Evolutionary conservation across 1,140 invertebrate species (phyloP), one percentile per base, ranked within the genome.

Genomic region (Apis dorsata): DNA sequence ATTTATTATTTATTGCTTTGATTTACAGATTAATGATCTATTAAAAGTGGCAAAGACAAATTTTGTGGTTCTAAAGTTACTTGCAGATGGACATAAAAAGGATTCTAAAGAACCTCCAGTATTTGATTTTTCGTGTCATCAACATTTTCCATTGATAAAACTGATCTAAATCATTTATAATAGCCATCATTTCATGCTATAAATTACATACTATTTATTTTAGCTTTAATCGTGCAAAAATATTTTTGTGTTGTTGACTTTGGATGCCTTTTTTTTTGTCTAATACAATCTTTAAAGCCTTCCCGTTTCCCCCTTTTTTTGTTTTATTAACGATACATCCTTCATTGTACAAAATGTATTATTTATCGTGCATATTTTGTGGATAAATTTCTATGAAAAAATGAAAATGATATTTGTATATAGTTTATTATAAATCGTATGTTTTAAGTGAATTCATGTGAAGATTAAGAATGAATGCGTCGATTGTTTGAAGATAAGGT

Each of bases 1-100:
- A 60, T 34, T 70, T 17, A 76, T 74, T 62, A 51, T 44, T 44
- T 83, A 73, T 17, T 11, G 53, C 55, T 57, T 44, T 21, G 68
- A 72, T 79, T 95, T 95, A 59, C 94, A 99, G 98, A 96, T 98
- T 78, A 94, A 95, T 75, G 96, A 97, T 90, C 95, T 99, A 63
- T 93, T 99, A 10, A 97, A 97, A 95, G 96, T 99, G 73, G 96
- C 97, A 2, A 99, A 99, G 95, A 99, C 97, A 0, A 99, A 99
- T 95, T 98, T 98, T 93, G 96, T 99, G 83, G 98, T 99, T 12
- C 95, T 99, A 93, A 99, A 99, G 94, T 94, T 99, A 57, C 94
- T 99, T 65, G 97, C 97, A 10, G 97, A 97, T 83, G 98, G 98
- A 24, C 98, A 99, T 92, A 98, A 98, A 92, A 97, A 97, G 89